phyloP scores from a whole-genome alignment of 2,888 invertebrate genomes.

The Volucella zonaria region DNA sequence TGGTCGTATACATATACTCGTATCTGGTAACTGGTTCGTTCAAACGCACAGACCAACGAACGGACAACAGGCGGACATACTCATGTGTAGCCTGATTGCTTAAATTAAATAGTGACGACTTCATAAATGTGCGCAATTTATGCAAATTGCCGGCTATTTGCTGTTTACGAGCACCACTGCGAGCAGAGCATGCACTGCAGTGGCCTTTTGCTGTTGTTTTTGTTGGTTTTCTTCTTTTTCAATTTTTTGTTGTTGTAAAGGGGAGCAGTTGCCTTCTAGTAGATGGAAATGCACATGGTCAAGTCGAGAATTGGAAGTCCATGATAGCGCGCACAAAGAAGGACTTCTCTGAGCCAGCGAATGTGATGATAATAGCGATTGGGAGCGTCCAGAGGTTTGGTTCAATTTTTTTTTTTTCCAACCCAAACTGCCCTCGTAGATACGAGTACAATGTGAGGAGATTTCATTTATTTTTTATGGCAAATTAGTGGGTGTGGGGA shows the following conservation, averaged over 20 bases:
- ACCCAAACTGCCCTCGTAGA: neutral
- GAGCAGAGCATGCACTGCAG: constrained; percentile 62
- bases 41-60: constrained; percentile 12
- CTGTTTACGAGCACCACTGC: constrained; percentile 57
- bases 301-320: constrained; percentile 34
- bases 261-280: constrained; percentile 23
- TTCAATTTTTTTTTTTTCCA: neutral
- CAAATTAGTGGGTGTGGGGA: constrained; percentile 70
- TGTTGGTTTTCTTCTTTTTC: constrained; percentile 3
- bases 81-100: constrained; percentile 70
- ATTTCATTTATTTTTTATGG: constrained; percentile 32
- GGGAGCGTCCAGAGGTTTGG: constrained; percentile 58
- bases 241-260: too few species aligned
- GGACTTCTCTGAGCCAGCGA: constrained; percentile 14
- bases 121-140: constrained; percentile 74
- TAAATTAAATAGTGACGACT: constrained; percentile 74
- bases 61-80: constrained; percentile 10
- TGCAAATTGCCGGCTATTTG: constrained; percentile 71
- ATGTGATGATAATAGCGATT: constrained; percentile 55
- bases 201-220: constrained; percentile 32
- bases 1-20: neutral
- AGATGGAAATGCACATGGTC: constrained; percentile 36
- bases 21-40: constrained; percentile 50
- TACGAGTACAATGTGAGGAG: constrained; percentile 2
- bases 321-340: constrained; percentile 21